Conservation (phyloP, 30 jellyfish, hydroid and myxozoan species). For the Hydra vulgaris region DNA sequence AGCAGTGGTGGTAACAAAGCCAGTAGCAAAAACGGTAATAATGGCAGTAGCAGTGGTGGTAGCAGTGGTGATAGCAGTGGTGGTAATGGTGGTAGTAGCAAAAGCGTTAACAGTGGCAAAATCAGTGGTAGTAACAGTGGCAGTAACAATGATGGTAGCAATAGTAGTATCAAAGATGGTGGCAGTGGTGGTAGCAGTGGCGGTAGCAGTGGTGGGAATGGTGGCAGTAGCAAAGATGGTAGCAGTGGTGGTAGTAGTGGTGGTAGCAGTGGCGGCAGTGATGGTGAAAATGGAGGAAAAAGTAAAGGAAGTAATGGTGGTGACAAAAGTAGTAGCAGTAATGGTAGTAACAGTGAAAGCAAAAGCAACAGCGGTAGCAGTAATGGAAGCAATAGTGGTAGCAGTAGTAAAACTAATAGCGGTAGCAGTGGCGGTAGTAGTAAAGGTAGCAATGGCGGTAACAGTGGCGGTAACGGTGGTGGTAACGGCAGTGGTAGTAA, state of each 20-base stretch:
- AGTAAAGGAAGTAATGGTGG: neutral
- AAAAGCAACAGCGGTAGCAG: slow-evolving; percentile 8
- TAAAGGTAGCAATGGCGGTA: neutral
- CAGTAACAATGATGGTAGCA: neutral
- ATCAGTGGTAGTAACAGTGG: neutral
- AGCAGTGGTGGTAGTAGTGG: too few species aligned
- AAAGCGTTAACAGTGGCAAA: too few species aligned
- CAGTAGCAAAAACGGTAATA: neutral
- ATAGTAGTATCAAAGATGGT: too few species aligned
- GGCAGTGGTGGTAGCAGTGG: too few species aligned
- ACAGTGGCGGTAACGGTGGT: neutral
- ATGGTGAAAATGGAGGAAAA: neutral
- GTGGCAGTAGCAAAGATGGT: too few species aligned
- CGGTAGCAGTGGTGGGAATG: too few species aligned
- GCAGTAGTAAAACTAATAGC: neutral
- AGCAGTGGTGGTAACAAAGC: neutral
- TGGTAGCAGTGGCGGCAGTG: neutral
- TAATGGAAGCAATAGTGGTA: slow-evolving; percentile 4
- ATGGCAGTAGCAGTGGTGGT: neutral
- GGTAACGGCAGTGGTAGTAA: neutral
- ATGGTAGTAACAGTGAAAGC: slow-evolving; percentile 7
- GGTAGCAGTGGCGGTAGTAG: slow-evolving; percentile 8
- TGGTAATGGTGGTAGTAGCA: neutral
- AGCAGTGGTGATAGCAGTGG: slow-evolving; percentile 2
- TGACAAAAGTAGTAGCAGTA: neutral